Evolutionary conservation across 2,888 invertebrate species (phyloP), one percentile per base, ranked within the genome.

Genomic region (Pseudococcus longispinus): DNA sequence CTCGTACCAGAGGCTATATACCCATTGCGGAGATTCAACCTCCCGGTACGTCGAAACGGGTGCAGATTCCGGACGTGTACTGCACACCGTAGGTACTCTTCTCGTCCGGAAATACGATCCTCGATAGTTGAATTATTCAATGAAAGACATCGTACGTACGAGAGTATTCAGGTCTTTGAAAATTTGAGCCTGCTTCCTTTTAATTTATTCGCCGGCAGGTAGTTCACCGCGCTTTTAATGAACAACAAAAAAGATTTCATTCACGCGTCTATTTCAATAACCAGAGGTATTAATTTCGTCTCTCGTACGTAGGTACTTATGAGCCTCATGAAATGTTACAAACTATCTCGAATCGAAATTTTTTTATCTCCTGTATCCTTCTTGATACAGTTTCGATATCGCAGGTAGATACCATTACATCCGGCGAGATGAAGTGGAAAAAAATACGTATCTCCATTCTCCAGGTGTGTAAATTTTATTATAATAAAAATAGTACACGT

Each of bases 21-120:
- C 65, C 26, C 26, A 65, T 65, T 13, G 23, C 65, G 4, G 65
- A 65, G 65, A 65, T 26, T 65, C 26, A 26, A 13, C 2, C 70
- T 18, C 29, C 29, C n/a, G 15, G 15, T 15, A 15, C 44, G 55
- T 70, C 11, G 20, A 80, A 80, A 80, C 77, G 77, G 77, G 77
- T 80, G 77, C 77, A 80, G 77, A 80, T 37, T 80, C 37, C 77
- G 77, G 77, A 80, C 77, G 77, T 80, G 32, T 60, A 60, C 74
- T 70, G 32, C 26, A 70, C 18, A 80, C 29, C 3, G 77, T 74
- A 37, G 37, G 74, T 42, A 80, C 77, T 80, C 77, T 80, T 80
- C 77, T 20, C 77, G 77, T 80, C 77, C 77, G 77, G 77, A 80
- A 80, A 80, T 80, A 80, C 42, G 77, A 80, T 80, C 37, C 77